Base-by-base conservation (phyloP, 2,797 vertebrate genomes). In the Otolemur crassicaudatus region DNA sequence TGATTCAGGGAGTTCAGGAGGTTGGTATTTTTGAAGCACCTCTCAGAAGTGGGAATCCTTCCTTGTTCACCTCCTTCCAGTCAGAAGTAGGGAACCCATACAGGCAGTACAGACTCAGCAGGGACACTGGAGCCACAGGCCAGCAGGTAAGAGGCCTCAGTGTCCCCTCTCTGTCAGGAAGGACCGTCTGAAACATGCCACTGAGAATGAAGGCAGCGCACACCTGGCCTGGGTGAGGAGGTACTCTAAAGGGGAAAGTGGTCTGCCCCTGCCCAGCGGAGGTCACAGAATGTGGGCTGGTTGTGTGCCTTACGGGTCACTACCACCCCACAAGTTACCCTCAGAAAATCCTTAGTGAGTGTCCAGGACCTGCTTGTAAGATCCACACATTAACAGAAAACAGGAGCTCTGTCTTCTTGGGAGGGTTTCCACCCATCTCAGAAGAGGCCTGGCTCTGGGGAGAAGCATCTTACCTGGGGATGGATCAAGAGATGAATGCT, bases 341-440 rank as follows among this genome's bases (percentile, higher is more conserved):
- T 94, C 82, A 79, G 27, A 82, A 87, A 73, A 72, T 81, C 53
- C 11, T 22, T 73, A 70, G 25, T 22, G 9, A 60, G 14, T 3
- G 29, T 60, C 43, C 43, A 70, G 25, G 2, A 77, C 3, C 25
- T 13, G 1, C 3, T 56, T 94, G 0, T 46, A 69, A 13, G 31
- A 80, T 53, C 90, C 72, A 56, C 53, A 88, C 22, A 69, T 12
- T 73, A 60, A 89, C 17, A 91, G 58, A 87, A 94, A 80, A 95
- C 12, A 75, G 43, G 43, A 79, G 76, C 10, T 86, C 34, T 4
- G 14, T 40, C 37, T 34, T 92, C 23, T 20, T 75, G 63, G 85
- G 25, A 65, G 6, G 31, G 5, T 63, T 25, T 63, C 72, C 49
- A 13, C 6, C 20, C 23, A 67, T 12, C 12, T 63, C 25, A n/a